phyloP scores from a whole-genome alignment of 2,888 invertebrate genomes.

The Xestobium rufovillosum region DNA sequence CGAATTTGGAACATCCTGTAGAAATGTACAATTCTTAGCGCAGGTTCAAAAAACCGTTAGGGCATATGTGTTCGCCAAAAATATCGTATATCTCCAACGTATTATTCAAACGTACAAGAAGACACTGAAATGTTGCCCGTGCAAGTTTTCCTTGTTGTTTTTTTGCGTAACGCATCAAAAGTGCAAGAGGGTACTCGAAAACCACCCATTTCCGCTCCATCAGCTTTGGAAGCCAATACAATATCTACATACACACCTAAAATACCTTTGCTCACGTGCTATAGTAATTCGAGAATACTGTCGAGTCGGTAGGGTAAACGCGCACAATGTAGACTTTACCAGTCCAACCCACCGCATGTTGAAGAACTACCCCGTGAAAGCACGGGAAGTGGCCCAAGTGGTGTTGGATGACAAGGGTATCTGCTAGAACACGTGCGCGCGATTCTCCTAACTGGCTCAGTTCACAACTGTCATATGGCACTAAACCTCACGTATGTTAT shows the following conservation, averaged over 20 bases:
- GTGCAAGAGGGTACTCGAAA: too few relatives aligned
- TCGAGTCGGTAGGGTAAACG: slow-evolving; percentile 18
- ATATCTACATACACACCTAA: slow-evolving; percentile 23
- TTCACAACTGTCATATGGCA: too few relatives aligned
- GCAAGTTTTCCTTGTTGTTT: slow-evolving; percentile 10
- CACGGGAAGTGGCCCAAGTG: slow-evolving; percentile 39
- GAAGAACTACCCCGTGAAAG: slow-evolving; percentile 32
- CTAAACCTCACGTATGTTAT: too few relatives aligned
- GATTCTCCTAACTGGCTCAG: slow-evolving; percentile 24
- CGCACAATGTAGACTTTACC: too few relatives aligned
- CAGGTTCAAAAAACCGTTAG: too few relatives aligned
- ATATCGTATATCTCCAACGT: too few relatives aligned
- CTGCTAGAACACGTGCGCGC: slow-evolving; percentile 39
- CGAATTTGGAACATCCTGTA: too few relatives aligned
- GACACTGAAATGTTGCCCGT: slow-evolving; percentile 13
- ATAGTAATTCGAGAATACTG: too few relatives aligned
- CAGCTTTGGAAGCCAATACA: slow-evolving; percentile 28
- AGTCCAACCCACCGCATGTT: slow-evolving; percentile 26
- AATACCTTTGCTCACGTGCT: slow-evolving; percentile 18
- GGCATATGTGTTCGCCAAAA: too few relatives aligned
- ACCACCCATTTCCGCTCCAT: slow-evolving; percentile 36
- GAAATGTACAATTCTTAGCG: too few relatives aligned
- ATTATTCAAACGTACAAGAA: too few relatives aligned
- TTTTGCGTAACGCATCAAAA: slow-evolving; percentile 14
- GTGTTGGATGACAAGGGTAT: slow-evolving; percentile 37